Conservation (phyloP, 2,797 vertebrate genomes). For the Gephyroberyx darwinii region DNA sequence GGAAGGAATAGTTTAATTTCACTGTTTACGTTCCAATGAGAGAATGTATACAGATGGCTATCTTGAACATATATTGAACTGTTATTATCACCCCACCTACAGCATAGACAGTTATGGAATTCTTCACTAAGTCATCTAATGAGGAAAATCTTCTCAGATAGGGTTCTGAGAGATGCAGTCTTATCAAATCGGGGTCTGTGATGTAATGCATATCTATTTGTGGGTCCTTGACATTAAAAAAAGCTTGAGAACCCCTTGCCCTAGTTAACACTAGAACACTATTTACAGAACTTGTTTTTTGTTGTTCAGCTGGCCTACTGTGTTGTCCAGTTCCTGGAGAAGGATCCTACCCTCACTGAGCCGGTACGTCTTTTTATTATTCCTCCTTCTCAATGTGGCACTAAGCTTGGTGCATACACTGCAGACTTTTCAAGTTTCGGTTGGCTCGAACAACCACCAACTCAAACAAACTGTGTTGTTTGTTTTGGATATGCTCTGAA, state of each 20-base stretch:
- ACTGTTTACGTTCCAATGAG: not conserved
- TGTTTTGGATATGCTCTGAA: not conserved
- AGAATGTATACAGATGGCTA: no score
- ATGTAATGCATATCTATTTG: no score
- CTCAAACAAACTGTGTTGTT: constrained; percentile 21
- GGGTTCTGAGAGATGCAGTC: not conserved
- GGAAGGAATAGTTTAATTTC: not conserved
- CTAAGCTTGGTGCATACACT: constrained; percentile 26
- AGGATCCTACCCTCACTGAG: constrained; percentile 95
- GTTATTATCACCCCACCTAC: no score
- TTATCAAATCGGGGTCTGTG: not conserved
- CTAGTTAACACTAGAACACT: no score
- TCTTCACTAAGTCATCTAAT: no score
- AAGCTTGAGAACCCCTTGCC: no score
- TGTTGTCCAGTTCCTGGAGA: constrained; percentile 99
- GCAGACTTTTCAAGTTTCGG: constrained; percentile 40
- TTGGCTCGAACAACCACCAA: constrained; percentile 41
- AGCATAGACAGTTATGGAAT: no score
- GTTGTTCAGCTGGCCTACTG: constrained; percentile 94
- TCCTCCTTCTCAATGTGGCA: constrained; percentile 50
- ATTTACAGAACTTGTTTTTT: constrained; percentile 35
- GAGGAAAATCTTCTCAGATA: no score
- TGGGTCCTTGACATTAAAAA: no score
- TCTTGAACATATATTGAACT: no score
- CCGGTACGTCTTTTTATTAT: constrained; percentile 81